Evolutionary conservation across 1,140 invertebrate species (phyloP).

Genomic region (Zaprionus davidi): DNA sequence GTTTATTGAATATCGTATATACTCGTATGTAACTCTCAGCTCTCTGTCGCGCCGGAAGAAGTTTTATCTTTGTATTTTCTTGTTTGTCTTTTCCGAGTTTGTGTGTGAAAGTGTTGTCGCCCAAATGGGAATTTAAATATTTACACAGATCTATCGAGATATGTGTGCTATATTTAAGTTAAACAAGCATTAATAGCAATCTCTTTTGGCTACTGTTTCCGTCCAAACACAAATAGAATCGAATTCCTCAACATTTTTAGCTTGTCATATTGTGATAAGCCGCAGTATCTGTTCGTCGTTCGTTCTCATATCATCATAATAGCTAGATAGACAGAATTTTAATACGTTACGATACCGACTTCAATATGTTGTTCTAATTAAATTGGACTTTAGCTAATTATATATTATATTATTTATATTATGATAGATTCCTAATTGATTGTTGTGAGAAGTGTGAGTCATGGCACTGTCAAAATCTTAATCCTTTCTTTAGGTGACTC

Average conservation of each 20-base stretch:
- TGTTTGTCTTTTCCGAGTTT: conserved; percentile 50
- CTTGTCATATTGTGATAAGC: conserved; percentile 38
- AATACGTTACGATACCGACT: not conserved
- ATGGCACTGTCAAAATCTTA: not conserved
- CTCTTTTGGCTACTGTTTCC: conserved; percentile 71
- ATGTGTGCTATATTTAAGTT: conserved; percentile 49
- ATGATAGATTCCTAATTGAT: not conserved
- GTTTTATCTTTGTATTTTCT: conserved; percentile 49
- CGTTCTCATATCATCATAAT: not conserved
- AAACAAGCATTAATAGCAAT: conserved; percentile 58
- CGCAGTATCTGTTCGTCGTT: not conserved
- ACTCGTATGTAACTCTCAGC: too few relatives aligned
- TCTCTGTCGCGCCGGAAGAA: conserved; percentile 59
- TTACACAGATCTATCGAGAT: conserved; percentile 67
- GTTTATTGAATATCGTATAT: conserved; percentile 45
- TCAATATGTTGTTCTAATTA: not conserved
- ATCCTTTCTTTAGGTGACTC: conserved; percentile 14
- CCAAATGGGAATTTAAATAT: conserved; percentile 66
- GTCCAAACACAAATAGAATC: conserved; percentile 47
- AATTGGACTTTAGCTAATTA: not conserved
- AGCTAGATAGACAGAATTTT: not conserved
- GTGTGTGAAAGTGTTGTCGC: conserved; percentile 48
- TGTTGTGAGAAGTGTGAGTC: not conserved
- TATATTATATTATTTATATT: not conserved
- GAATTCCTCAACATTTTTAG: conserved; percentile 62